A percentile compares a stretch with the other conserved stretches of the same genome.
Evolutionary conservation across 2,797 vertebrate species (phyloP).

Genomic region (Phoebastria nigripes): DNA sequence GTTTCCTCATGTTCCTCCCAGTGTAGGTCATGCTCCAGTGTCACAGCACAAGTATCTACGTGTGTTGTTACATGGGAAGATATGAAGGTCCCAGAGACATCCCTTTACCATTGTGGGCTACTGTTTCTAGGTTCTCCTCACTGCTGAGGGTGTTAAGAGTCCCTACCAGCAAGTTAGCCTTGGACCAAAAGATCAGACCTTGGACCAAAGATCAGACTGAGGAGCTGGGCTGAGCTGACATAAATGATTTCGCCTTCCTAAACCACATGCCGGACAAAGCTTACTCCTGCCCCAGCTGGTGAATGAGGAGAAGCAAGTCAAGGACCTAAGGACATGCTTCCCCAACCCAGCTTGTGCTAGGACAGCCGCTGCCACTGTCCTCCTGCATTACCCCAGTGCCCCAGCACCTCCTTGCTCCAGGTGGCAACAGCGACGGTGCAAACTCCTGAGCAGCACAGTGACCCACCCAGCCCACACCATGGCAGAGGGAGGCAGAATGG

Average conservation of each 20-base stretch:
- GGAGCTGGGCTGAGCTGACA: not conserved
- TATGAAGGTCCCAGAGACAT: not conserved
- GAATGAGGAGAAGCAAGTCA: not conserved
- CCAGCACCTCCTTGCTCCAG: no score
- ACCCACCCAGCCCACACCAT: not conserved
- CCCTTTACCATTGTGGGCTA: not conserved
- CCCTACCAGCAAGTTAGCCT: not conserved
- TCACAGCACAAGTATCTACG: fast-evolving
- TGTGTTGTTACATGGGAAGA: not conserved
- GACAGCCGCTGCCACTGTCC: not conserved
- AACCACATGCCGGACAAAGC: not conserved
- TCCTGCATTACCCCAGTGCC: not conserved
- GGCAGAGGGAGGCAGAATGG: not conserved
- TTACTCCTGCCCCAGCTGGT: not conserved
- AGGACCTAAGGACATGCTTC: not conserved
- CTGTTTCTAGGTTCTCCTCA: not conserved
- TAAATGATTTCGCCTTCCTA: not conserved
- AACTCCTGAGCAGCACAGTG: not conserved
- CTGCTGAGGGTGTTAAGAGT: not conserved
- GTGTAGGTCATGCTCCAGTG: no score
- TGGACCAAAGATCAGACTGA: no score
- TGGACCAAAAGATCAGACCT: no score
- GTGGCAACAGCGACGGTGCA: not conserved
- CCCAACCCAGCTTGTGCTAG: not conserved
- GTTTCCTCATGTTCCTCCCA: not conserved